Percentiles rank a stretch among this genome's conserved stretches.
phyloP scores from a whole-genome alignment of 1,140 invertebrate genomes.

The Gonioctena quinquepunctata region DNA sequence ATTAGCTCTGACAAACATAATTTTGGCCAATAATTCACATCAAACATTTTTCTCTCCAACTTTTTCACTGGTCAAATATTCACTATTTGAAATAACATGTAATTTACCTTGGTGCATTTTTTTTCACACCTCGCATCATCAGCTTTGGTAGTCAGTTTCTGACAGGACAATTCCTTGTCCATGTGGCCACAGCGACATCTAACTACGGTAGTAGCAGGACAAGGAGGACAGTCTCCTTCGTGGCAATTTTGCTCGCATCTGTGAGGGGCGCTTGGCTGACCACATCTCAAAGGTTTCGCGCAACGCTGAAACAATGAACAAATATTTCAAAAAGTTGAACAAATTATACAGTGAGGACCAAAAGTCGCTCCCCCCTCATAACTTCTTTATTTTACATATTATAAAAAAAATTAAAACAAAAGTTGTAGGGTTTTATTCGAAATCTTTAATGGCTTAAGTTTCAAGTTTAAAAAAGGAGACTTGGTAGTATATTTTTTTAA shows the following conservation, averaged over 20 bases:
- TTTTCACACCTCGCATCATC: constrained; percentile 82
- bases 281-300: constrained; percentile 78
- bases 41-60: no score
- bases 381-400: no score
- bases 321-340: no score
- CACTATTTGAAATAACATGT: neutral
- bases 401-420: no score
- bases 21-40: no score
- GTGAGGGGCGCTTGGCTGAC: constrained; percentile 72
- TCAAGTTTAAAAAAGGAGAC: no score
- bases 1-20: no score
- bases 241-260: constrained; percentile 75
- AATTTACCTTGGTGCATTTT: constrained; percentile 79
- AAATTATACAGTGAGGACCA: no score
- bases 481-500: constrained; percentile 12
- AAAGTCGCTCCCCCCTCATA: no score
- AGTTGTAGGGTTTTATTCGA: no score
- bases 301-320: constrained; percentile 67
- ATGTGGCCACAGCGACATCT: constrained; percentile 91
- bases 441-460: no score
- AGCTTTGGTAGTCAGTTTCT: constrained; percentile 68
- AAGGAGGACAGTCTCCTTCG: constrained; percentile 79
- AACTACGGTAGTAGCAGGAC: constrained; percentile 75
- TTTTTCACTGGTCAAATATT: neutral
- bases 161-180: constrained; percentile 80